Base-by-base conservation (phyloP, 2,113 vertebrate genomes). In the Alligator mississippiensis region DNA sequence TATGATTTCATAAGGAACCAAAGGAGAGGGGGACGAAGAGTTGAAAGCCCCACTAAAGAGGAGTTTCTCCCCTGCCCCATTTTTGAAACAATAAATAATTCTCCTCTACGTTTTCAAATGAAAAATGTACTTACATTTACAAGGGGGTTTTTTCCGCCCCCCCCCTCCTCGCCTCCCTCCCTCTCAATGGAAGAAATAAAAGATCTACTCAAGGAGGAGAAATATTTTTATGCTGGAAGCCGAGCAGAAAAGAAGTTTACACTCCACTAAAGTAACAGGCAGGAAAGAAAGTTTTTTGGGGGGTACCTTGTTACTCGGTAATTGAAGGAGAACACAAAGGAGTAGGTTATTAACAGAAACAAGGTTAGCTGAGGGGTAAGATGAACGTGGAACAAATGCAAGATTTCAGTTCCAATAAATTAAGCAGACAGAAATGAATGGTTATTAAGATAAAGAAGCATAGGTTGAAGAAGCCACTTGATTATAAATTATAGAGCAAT, bases 401-500 rank as follows among this genome's bases (percentile, higher is more conserved):
- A 93, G 85, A 97, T 96, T 97, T 97, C 76, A 14, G 74, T 94
- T 96, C 92, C 95, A 93, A 93, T 95, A 88, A 93, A 96, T 93
- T 80, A 97, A 90, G 88, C 90, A 96, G 97, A 88, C 89, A 96
- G 92, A 97, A 98, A 97, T 96, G 96, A 97, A 96, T 95, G 93
- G 94, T 96, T 98, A 97, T 96, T 96, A 97, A 96, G 95, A 97
- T 96, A 96, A 97, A 97, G 93, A 94, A 94, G 88, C 85, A 96
- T 95, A 96, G 76, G 90, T 91, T 96, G 94, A 96, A 95, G 96
- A 96, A 97, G 94, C 86, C 85, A 95, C 82, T 97, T 97, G 96
- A 97, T 97, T 97, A 96, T 95, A 96, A 97, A 97, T 97, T 97
- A 96, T 93, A 95, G 94, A 96, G 93, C 93, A 97, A 96, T 97